Conservation (phyloP, 2,888 invertebrate species). For the Xestia ashworthii region DNA sequence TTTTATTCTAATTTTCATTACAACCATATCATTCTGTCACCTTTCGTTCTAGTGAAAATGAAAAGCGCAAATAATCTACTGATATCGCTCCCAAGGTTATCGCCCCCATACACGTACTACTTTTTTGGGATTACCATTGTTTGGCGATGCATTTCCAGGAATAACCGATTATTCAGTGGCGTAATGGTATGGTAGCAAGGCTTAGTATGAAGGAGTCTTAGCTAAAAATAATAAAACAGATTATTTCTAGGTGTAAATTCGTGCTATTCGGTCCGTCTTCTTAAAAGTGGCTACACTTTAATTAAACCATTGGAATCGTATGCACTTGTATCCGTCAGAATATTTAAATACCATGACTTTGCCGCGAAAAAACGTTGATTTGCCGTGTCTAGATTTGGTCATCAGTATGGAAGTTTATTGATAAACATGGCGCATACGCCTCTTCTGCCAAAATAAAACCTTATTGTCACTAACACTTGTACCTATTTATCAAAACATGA, state of each 20-base stretch:
- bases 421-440: neutral
- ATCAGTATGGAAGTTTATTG: neutral
- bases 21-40: constrained; percentile 4
- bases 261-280: neutral
- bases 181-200: neutral
- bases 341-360: neutral
- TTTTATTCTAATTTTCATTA: neutral
- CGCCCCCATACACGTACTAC: constrained; percentile 3
- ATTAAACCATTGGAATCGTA: neutral
- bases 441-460: neutral
- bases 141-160: constrained; percentile 34
- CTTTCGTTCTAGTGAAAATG: constrained; percentile 13
- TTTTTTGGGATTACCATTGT: constrained; percentile 40
- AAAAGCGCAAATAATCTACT: constrained; percentile 33
- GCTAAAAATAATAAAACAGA: no score
- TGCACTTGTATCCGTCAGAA: neutral
- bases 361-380: neutral
- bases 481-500: neutral
- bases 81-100: constrained; percentile 34
- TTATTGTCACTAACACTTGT: neutral
- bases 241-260: no score
- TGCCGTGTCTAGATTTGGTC: neutral
- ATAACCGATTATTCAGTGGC: constrained; percentile 16
- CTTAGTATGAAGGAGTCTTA: neutral
- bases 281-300: neutral